A percentile compares a stretch with the other conserved stretches of the same genome.
These are phyloP conservation scores for Camelus dromedarius DNA, from an alignment of 2,113 vertebrate species.

Conservation along the genomic window DNA sequence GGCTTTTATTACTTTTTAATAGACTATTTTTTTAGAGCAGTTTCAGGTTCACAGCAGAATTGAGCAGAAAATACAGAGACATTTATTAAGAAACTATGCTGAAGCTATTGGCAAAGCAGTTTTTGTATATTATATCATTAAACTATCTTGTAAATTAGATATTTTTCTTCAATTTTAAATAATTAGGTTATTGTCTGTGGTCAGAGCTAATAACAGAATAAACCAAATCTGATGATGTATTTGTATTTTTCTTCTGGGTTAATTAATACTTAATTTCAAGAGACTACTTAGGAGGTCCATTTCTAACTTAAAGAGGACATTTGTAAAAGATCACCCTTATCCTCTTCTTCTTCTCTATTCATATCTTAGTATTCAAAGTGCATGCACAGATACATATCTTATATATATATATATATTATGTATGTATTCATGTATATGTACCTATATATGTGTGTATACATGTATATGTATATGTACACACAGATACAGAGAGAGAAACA, in stretches of 20 bases:
- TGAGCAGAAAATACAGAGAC: neutral
- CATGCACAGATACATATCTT: neutral
- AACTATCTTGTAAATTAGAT: neutral
- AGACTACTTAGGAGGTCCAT: neutral
- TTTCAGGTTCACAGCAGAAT: no score
- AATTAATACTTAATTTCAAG: neutral
- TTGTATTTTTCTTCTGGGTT: conserved; percentile 17
- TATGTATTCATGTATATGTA: neutral
- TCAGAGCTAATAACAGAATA: conserved; percentile 11
- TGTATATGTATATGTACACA: neutral
- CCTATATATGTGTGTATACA: neutral
- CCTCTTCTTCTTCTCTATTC: neutral
- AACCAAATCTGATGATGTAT: neutral
- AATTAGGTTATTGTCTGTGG: neutral
- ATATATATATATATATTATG: neutral
- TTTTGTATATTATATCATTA: neutral
- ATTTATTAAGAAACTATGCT: neutral
- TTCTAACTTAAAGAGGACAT: neutral
- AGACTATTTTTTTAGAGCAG: no score
- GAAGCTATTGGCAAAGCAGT: neutral
- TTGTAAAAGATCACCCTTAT: neutral
- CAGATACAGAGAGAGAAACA: neutral
- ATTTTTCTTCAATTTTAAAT: conserved; percentile 9
- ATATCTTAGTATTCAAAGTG: neutral
- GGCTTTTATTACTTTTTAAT: no score